These are phyloP conservation scores for Onychorhynchus coronatus DNA, from an alignment of 2,113 vertebrate species.

Conservation along the genomic window DNA sequence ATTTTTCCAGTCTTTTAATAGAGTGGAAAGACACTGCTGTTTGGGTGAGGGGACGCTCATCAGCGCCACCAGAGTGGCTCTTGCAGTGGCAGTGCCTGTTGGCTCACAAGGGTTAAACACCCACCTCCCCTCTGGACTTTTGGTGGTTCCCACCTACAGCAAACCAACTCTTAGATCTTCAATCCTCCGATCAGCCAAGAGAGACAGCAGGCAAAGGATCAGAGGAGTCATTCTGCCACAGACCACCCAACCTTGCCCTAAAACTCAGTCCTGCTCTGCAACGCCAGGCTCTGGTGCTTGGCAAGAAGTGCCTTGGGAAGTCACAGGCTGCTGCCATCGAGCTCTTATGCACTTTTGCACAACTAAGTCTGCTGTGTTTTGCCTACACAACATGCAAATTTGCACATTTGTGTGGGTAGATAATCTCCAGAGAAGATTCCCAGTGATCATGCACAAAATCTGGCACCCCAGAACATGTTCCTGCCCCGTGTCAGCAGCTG, in stretches of 20 bases:
- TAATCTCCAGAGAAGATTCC: neutral
- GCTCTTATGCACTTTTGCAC: neutral
- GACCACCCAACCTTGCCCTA: neutral
- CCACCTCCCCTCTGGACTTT: rapidly evolving
- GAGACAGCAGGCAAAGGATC: neutral
- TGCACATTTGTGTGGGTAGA: neutral
- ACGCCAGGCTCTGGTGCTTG: neutral
- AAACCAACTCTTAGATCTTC: neutral
- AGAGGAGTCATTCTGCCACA: neutral
- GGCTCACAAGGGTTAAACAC: neutral
- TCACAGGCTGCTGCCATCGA: rapidly evolving
- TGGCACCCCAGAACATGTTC: neutral
- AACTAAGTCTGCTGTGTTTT: neutral
- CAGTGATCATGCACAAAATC: neutral
- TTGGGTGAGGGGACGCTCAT: too few species aligned
- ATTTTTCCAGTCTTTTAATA: neutral
- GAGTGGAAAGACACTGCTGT: neutral
- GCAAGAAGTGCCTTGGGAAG: neutral
- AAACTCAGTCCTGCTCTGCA: neutral
- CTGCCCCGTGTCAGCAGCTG: neutral
- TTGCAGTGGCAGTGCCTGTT: rapidly evolving
- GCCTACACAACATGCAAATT: neutral
- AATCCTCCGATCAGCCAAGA: neutral
- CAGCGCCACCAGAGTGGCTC: neutral
- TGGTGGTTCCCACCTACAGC: neutral